Conservation (phyloP, 2,888 invertebrate species). For the Cephus nigrinus region DNA sequence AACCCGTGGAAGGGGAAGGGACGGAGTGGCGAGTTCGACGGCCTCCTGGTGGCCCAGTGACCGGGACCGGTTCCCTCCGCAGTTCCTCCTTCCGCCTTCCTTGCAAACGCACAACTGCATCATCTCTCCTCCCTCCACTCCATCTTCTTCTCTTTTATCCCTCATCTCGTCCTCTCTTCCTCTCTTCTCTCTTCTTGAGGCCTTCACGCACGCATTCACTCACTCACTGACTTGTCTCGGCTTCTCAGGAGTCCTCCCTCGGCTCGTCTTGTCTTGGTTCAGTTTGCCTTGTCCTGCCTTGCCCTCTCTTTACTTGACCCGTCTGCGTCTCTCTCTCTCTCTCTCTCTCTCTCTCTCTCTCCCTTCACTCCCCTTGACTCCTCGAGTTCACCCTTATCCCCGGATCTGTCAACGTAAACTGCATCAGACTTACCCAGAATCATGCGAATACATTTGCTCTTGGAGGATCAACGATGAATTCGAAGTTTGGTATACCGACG, state of each 20-base stretch:
- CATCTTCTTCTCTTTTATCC: conserved; percentile 6
- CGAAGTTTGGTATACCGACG: too few species aligned
- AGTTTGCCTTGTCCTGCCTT: not conserved
- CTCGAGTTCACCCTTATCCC: conserved; percentile 10
- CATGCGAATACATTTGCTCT: too few species aligned
- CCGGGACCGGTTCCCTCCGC: conserved; percentile 66
- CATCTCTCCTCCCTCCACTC: conserved; percentile 46
- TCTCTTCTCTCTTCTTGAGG: conserved; percentile 4
- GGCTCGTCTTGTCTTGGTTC: not conserved
- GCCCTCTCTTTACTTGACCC: not conserved
- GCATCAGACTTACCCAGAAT: too few species aligned
- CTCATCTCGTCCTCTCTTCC: not conserved
- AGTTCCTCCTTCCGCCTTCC: conserved; percentile 67
- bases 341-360: conserved; percentile 20
- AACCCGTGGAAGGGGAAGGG: conserved; percentile 21
- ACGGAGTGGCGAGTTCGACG: conserved; percentile 63
- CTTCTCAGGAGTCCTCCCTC: conserved; percentile 17
- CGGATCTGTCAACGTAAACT: not conserved
- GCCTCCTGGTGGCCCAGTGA: conserved; percentile 67
- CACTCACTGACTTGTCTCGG: conserved; percentile 6
- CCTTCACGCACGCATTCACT: conserved; percentile 3
- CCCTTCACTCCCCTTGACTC: conserved; percentile 13
- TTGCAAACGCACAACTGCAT: conserved; percentile 66
- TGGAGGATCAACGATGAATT: too few species aligned
- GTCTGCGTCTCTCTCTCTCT: conserved; percentile 19